These are phyloP conservation scores for Operophtera brumata DNA, from an alignment of 2,888 invertebrate species.

Conservation along the genomic window DNA sequence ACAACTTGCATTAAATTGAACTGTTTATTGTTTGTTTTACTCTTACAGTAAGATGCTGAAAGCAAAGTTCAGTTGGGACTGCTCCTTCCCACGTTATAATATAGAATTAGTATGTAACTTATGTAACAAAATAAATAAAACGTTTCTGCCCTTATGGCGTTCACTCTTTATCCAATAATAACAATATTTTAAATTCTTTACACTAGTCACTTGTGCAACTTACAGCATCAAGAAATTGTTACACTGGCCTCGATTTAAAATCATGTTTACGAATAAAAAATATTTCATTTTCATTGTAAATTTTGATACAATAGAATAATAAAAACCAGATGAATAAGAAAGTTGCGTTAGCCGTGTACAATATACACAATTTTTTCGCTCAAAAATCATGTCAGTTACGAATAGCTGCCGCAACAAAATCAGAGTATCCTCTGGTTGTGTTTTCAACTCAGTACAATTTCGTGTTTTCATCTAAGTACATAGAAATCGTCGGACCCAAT, in stretches of 20 bases:
- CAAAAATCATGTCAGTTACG: slow-evolving; percentile 16
- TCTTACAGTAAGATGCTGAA: slow-evolving; percentile 70
- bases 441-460: slow-evolving; percentile 1
- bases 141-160: slow-evolving; percentile 70
- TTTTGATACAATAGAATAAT: slow-evolving; percentile 13
- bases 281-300: slow-evolving; percentile 27
- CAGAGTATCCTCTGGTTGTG: slow-evolving; percentile 18
- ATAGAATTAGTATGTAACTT: slow-evolving; percentile 77
- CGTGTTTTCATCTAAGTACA: slow-evolving; percentile 12
- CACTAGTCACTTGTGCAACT: slow-evolving; percentile 71
- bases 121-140: slow-evolving; percentile 78
- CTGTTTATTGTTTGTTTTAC: slow-evolving; percentile 67
- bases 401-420: slow-evolving; percentile 18
- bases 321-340: slow-evolving; percentile 15
- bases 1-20: slow-evolving; percentile 38
- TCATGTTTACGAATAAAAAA: slow-evolving; percentile 51
- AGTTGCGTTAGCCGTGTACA: slow-evolving; percentile 7
- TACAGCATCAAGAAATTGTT: slow-evolving; percentile 70
- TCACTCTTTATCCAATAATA: slow-evolving; percentile 60
- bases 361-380: slow-evolving; percentile 17
- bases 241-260: slow-evolving; percentile 78
- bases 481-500: slow-evolving; percentile 57
- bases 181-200: slow-evolving; percentile 64
- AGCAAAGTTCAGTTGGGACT: slow-evolving; percentile 69
- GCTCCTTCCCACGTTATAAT: slow-evolving; percentile 65